Percentiles rank a stretch among this genome's conserved stretches.
Conservation (phyloP, 1,140 invertebrate genomes). For the Neomicropteryx cornuta region DNA sequence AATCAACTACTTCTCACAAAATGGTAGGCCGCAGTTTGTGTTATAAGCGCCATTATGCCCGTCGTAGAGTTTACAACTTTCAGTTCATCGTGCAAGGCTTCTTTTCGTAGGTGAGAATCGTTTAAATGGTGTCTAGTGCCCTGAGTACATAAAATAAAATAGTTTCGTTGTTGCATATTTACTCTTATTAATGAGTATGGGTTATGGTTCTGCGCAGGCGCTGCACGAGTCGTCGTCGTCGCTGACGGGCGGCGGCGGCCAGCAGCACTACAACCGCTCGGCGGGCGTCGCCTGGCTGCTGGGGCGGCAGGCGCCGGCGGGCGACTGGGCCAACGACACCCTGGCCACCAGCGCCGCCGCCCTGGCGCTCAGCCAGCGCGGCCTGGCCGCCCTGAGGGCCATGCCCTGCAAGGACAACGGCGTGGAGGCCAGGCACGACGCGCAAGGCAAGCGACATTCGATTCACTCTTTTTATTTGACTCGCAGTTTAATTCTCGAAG, state of each 20-base stretch:
- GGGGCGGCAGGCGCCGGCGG: slow-evolving; percentile 59
- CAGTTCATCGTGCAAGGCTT: too few species aligned
- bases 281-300: slow-evolving; percentile 60
- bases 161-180: too few species aligned
- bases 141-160: too few species aligned
- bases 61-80: too few species aligned
- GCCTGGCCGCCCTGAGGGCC: slow-evolving; percentile 53
- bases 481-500: too few species aligned
- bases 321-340: slow-evolving; percentile 63
- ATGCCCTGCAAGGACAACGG: slow-evolving; percentile 47
- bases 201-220: slow-evolving; percentile 40
- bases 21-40: too few species aligned
- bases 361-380: slow-evolving; percentile 56
- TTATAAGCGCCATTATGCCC: too few species aligned
- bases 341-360: slow-evolving; percentile 65
- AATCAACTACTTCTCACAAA: too few species aligned
- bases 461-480: too few species aligned
- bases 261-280: slow-evolving; percentile 62
- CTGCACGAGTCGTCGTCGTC: slow-evolving; percentile 52
- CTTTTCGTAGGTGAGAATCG: too few species aligned
- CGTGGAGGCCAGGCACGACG: slow-evolving; percentile 28
- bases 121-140: too few species aligned
- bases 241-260: slow-evolving; percentile 39
- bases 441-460: slow-evolving; percentile 27
- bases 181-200: neutral